Evolutionary conservation across 2,113 vertebrate species (phyloP).

Genomic region (Tauraco erythrolophus): DNA sequence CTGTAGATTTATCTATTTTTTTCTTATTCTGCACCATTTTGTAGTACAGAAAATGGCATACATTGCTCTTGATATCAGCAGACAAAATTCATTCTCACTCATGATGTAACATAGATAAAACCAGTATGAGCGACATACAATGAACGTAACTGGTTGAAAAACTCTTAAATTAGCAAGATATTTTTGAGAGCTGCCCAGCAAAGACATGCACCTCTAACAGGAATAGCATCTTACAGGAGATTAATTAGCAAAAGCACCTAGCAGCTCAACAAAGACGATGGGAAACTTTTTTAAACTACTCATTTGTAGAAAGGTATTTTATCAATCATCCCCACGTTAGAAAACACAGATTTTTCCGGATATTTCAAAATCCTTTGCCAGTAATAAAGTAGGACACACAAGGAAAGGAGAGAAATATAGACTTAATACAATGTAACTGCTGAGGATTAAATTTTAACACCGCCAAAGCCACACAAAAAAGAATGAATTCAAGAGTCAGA

Average conservation of each 20-base stretch:
- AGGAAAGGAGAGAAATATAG: background rate
- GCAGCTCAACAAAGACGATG: background rate
- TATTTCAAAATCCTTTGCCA: background rate
- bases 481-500: background rate
- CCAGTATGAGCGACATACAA: rapidly evolving
- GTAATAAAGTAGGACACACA: background rate
- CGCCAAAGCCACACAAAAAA: slow-evolving; percentile 31
- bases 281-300: background rate
- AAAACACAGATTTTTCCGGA: background rate
- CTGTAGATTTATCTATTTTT: background rate
- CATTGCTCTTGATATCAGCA: rapidly evolving
- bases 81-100: background rate
- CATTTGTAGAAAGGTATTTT: background rate
- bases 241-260: background rate
- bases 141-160: background rate
- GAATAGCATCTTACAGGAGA: background rate
- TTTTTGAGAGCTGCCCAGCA: background rate
- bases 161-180: background rate
- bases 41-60: background rate
- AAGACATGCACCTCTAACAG: rapidly evolving
- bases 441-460: slow-evolving; percentile 31
- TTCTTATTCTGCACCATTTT: background rate
- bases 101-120: background rate
- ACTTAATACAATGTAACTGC: background rate
- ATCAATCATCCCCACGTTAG: background rate